Base-by-base conservation (phyloP, 2,113 vertebrate genomes). In the Grallaria varia region DNA sequence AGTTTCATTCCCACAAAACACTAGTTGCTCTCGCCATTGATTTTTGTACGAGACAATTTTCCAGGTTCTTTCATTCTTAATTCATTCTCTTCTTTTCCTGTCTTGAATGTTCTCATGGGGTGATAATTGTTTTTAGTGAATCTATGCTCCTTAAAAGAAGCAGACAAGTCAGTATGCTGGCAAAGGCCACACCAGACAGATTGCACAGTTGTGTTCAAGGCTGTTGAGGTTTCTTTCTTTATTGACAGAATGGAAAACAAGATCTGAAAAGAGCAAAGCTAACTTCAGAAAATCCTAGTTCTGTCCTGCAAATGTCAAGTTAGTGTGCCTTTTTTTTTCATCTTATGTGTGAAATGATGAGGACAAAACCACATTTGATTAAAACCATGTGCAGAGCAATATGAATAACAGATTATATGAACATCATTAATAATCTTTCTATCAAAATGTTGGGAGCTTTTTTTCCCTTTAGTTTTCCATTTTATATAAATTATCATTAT, bases 171-270 rank as follows among this genome's bases (percentile, higher is more conserved):
- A 93, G 68, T 74, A 74, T 6, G 18, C 76, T 91, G 94, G 78
- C 30, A 19, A 53, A 73, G 67, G 50, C 84, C 74, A 86, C 75
- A 85, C 64, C 8, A 85, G 71, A 59, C 63, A 91, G 83, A 84
- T 85, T 94, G 92, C 85, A 94, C 95, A 97, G 81, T 89, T 86
- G 56, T 86, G 8, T 81, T 95, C 50, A 78, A 86, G 84, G 91
- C 90, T 96, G 84, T 45, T 96, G 87, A 87, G 63, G n/a, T 97
- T 97, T 93, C 90, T 96, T 95, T 96, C 87, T 97, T 92, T 91
- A 92, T 71, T 91, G 88, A 91, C 72, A 97, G 95, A 97, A 96
- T 81, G 58, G 87, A 96, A 90, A 97, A 95, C 64, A 71, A 83
- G 73, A 55, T 94, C 84, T 87, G 77, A 97, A 94, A 94, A 97